Evolutionary conservation across 2,797 vertebrate genomes (phyloP).

Genomic region (Rhabdomys pumilio): DNA sequence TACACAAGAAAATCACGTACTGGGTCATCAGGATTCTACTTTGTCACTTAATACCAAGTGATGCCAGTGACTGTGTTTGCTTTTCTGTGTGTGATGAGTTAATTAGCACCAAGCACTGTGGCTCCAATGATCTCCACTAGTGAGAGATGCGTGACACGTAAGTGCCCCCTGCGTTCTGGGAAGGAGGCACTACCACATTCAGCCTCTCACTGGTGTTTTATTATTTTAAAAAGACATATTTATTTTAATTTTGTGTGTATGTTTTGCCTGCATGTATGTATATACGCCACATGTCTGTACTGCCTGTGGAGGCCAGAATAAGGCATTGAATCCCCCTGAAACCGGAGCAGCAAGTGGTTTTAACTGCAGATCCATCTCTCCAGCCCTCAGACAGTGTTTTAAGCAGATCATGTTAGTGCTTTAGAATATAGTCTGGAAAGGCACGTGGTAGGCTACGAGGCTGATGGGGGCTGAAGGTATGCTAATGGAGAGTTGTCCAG

Average conservation of each 20-base stretch:
- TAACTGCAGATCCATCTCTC: not conserved
- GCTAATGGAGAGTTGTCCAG: not conserved
- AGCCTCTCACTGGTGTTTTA: not conserved
- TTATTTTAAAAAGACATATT: not conserved
- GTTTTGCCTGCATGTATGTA: not conserved
- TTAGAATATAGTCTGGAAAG: not conserved
- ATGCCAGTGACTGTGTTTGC: not conserved
- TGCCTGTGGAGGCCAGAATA: not conserved
- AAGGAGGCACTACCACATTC: not conserved
- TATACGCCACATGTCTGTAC: not conserved
- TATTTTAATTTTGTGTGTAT: not conserved
- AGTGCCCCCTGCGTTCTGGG: not conserved
- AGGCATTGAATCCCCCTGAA: not conserved
- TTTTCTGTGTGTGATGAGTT: conserved; percentile 21
- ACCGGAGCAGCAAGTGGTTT: not conserved
- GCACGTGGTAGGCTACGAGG: not conserved
- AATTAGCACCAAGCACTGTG: not conserved
- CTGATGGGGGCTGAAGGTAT: not conserved
- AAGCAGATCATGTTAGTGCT: not conserved
- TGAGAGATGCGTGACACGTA: conserved; percentile 47
- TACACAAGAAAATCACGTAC: not conserved
- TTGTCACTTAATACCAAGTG: not conserved
- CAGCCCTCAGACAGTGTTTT: not conserved
- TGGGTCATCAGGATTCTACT: not conserved
- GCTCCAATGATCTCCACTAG: conserved; percentile 42